A percentile compares a stretch with the other conserved stretches of the same genome.
Conservation (phyloP, 1,140 invertebrate genomes). For the Panulirus ornatus region DNA sequence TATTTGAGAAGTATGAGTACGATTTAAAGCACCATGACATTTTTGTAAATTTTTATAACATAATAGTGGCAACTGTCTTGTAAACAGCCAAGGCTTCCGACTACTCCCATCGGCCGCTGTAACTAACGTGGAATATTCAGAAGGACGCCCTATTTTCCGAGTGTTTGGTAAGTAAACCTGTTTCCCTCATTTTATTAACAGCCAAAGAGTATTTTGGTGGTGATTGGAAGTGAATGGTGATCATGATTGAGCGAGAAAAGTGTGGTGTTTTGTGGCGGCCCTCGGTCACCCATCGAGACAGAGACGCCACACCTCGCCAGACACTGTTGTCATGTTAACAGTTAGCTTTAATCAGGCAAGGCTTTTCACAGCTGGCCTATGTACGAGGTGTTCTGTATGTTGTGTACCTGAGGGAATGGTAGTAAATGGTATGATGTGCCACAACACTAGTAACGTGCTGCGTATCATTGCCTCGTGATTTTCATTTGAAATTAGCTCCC, state of each 20-base stretch:
- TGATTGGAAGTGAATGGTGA: not conserved
- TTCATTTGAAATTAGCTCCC: not conserved
- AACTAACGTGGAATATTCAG: constrained; percentile 43
- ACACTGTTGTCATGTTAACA: constrained; percentile 26
- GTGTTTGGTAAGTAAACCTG: constrained; percentile 34
- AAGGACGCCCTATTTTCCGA: not conserved
- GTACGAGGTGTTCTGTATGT: constrained; percentile 9
- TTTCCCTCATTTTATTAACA: constrained; percentile 7
- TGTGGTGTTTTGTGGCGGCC: constrained; percentile 42
- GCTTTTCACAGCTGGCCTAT: not conserved
- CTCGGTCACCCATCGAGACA: constrained; percentile 48
- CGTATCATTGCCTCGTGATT: not conserved
- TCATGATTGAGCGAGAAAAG: not conserved
- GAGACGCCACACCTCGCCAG: constrained; percentile 69
- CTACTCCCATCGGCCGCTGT: constrained; percentile 51
- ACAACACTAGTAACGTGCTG: not conserved
- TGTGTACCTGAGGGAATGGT: not conserved
- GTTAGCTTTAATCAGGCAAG: constrained; percentile 28
- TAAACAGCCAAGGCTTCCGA: constrained; percentile 59
- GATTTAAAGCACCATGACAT: not conserved
- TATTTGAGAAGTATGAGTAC: not conserved
- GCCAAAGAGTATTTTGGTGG: not conserved
- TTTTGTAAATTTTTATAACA: constrained; percentile 62
- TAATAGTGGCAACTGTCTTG: constrained; percentile 53
- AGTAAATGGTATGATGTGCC: too few relatives aligned